Evolutionary conservation across 2,113 vertebrate genomes (phyloP), one percentile per base, ranked within the genome.

Genomic region (Cottus gobio): DNA sequence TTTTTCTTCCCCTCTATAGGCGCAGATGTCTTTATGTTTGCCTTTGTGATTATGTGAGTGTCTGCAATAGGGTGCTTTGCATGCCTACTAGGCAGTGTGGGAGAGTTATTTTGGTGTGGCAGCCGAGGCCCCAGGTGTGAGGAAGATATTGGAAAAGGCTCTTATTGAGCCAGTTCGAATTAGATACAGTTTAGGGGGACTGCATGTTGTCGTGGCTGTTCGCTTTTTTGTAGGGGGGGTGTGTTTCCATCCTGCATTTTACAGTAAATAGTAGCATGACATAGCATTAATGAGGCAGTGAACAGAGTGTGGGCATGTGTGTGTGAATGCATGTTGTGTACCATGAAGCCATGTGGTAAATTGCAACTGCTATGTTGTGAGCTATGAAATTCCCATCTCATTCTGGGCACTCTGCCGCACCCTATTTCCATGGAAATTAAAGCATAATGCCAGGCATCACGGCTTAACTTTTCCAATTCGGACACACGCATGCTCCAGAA

Each of bases 391-490:
- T 82, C 74, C 71, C 75, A 79, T 83, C 61, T 87, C 79, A 75
- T 84, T 86, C 72, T 48, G 75, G 71, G 63, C 72, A 5, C 60
- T 82, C 79, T 72, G 42, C 75, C 2, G 7, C 72, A 87, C 75
- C 83, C 46, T 58, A 90, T 92, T 89, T 90, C 77, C 82, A 90
- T 90, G 79, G 81, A 92, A 90, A 91, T 89, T 65, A 90, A 83
- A 83, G 67, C 18, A 30, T 87, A 74, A 85, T 71, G 58, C 72
- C 70, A 80, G 46, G 79, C 75, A 75, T 85, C 48, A 74, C 60
- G 71, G 73, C 63, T 64, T 64, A 72, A 66, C 61, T 70, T 83
- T 75, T 60, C 56, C 62, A 54, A 46, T 65, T 31, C 31, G 22
- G 34, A 83, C 70, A 75, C 26, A 71, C 31, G 63, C 34, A 31